Evolutionary conservation across 2,888 invertebrate genomes (phyloP).

Genomic region (Torymus tubicola): DNA sequence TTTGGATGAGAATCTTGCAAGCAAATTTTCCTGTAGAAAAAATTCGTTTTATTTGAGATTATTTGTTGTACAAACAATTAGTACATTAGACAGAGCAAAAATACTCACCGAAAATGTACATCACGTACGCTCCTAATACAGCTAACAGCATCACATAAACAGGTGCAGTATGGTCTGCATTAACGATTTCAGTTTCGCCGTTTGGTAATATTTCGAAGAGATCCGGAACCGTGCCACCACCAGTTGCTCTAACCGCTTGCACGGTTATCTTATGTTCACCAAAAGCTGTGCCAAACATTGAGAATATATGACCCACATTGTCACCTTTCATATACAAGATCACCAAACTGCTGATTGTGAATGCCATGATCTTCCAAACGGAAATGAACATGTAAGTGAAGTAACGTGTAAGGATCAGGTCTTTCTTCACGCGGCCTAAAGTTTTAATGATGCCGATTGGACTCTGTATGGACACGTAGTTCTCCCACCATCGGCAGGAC

Average conservation of each 20-base stretch:
- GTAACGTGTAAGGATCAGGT: constrained; percentile 88
- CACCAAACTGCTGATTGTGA: constrained; percentile 85
- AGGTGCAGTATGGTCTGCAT: constrained; percentile 85
- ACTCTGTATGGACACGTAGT: constrained; percentile 92
- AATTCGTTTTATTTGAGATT: not conserved
- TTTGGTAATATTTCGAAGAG: constrained; percentile 86
- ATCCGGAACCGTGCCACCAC: constrained; percentile 80
- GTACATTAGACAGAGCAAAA: not conserved
- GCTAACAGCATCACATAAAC: constrained; percentile 88
- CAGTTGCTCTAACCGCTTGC: constrained; percentile 80
- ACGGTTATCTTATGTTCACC: constrained; percentile 88
- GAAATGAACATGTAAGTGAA: constrained; percentile 94
- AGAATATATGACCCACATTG: constrained; percentile 87
- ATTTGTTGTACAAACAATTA: not conserved
- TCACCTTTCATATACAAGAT: constrained; percentile 87
- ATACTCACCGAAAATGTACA: constrained; percentile 87
- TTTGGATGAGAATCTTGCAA: constrained; percentile 97
- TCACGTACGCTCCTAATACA: constrained; percentile 89
- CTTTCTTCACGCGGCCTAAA: constrained; percentile 87
- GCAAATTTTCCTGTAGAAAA: constrained; percentile 87
- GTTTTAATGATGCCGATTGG: constrained; percentile 87
- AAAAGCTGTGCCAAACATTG: constrained; percentile 85
- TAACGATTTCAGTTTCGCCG: constrained; percentile 85
- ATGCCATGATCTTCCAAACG: constrained; percentile 92
- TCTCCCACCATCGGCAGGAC: constrained; percentile 99